Base-by-base conservation (phyloP, 2,113 vertebrate genomes). In the Camelus bactrianus region DNA sequence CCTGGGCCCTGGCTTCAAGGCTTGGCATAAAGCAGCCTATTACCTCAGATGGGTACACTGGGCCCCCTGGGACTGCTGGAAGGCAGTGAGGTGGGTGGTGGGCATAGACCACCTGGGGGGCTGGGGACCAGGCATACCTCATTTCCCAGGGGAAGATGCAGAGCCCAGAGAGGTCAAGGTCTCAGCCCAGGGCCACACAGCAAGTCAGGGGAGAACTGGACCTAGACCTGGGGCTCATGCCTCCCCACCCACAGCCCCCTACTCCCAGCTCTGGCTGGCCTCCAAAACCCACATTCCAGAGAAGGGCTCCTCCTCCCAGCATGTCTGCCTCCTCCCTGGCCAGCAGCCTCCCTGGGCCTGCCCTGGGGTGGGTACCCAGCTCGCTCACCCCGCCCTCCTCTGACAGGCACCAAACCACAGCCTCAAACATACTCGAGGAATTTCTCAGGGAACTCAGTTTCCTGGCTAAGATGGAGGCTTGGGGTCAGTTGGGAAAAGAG, bases 161-260 rank as follows among this genome's bases (percentile, higher is more conserved):
- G 73, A 92, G 50, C 42, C 69, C 92, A 91, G 87, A 93, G 80
- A 97, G 67, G 64, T 58, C 72, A 87, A 96, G 72, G 80, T 81
- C 56, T 83, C 79, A 64, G n/a, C 64, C 42, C 75, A 30, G 79
- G 42, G 52, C 87, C 93, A 94, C 52, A 96, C 32, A 93, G 91
- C 24, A 50, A 94, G 52, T 73, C 38, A 72, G 67, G 38, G 5
- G 48, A 89, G 72, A 87, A 62, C n/a, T 54, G 26, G n/a, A 32
- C 69, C n/a, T 84, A 38, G 83, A 76, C 24, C 46, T 12, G n/a
- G 64, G 48, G 22, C 13, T 90, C 22, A 64, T 2, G 14, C 15
- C 42, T 62, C 64, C 84, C n/a, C 3, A 13, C 2, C 19, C 64
- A 32, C 1, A 48, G 75, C 30, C 60, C 58, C 11, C 60, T 15